These are phyloP conservation scores for Cactoblastis cactorum DNA, from an alignment of 2,888 invertebrate species.

Conservation along the genomic window DNA sequence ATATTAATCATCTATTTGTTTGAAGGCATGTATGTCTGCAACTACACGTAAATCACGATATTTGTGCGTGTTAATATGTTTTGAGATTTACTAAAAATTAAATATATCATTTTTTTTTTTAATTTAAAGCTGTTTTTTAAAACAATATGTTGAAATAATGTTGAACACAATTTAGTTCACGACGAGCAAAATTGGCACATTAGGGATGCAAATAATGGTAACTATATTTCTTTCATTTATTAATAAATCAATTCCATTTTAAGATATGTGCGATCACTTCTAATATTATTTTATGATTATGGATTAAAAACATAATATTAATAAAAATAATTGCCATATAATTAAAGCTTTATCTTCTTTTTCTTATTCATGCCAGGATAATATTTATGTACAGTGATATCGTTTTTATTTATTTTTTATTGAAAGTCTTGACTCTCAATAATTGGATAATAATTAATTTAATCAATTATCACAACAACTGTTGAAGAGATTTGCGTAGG, in stretches of 20 bases:
- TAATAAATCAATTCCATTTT: background rate
- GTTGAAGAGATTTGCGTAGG: too few relatives aligned
- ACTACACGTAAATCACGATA: conserved; percentile 46
- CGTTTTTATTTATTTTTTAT: too few relatives aligned
- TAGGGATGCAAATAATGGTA: background rate
- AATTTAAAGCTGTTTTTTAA: conserved; percentile 1
- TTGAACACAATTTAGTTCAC: background rate
- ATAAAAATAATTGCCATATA: too few relatives aligned
- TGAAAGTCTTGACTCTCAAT: too few relatives aligned
- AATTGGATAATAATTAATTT: too few relatives aligned
- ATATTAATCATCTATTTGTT: conserved; percentile 26
- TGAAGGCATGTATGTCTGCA: conserved; percentile 48
- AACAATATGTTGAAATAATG: background rate
- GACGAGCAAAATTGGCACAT: conserved; percentile 1
- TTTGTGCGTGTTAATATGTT: conserved; percentile 56
- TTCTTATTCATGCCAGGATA: too few relatives aligned
- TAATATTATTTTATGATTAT: too few relatives aligned
- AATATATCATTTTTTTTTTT: background rate
- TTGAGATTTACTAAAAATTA: conserved; percentile 18
- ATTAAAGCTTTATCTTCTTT: too few relatives aligned
- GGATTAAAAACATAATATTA: too few relatives aligned
- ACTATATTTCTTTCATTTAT: background rate
- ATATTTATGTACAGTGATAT: too few relatives aligned
- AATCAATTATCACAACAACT: too few relatives aligned
- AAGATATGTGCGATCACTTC: background rate